A percentile compares a stretch with the other conserved stretches of the same genome.
Conservation (phyloP, 1,140 invertebrate genomes). For the Bombus balteatus region DNA sequence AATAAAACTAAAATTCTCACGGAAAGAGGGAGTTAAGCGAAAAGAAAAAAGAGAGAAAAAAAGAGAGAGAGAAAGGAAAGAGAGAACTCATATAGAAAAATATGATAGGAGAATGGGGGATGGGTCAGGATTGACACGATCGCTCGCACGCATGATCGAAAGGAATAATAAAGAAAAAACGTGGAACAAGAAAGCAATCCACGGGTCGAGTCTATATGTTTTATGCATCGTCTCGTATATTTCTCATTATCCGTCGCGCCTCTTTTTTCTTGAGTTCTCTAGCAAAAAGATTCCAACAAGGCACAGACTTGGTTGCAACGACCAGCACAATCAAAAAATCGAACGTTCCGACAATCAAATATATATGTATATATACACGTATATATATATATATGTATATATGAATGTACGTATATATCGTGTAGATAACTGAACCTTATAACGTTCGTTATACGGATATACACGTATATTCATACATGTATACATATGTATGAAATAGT, state of each 20-base stretch:
- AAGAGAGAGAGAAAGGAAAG: too few relatives aligned
- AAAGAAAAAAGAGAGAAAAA: not conserved
- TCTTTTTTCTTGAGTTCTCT: constrained; percentile 32
- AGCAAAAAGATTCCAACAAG: constrained; percentile 63
- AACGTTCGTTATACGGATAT: not conserved
- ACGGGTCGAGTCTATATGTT: constrained; percentile 17
- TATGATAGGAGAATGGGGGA: not conserved
- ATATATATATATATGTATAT: not conserved
- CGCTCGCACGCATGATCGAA: constrained; percentile 31
- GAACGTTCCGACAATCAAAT: constrained; percentile 70
- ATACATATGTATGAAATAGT: not conserved
- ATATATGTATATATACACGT: not conserved
- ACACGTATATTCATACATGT: not conserved
- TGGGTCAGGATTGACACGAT: not conserved
- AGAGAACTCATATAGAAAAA: not conserved
- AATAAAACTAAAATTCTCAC: not conserved
- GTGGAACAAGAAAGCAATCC: constrained; percentile 25
- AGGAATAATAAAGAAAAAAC: not conserved
- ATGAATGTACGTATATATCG: not conserved
- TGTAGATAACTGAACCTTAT: not conserved
- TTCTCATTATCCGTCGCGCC: constrained; percentile 19
- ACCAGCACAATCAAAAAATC: constrained; percentile 69
- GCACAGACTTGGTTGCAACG: constrained; percentile 67
- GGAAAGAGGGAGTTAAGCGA: too few relatives aligned
- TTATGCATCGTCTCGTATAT: not conserved